Base-by-base conservation (phyloP, 2,888 invertebrate genomes). In the Pseudoips prasinana region DNA sequence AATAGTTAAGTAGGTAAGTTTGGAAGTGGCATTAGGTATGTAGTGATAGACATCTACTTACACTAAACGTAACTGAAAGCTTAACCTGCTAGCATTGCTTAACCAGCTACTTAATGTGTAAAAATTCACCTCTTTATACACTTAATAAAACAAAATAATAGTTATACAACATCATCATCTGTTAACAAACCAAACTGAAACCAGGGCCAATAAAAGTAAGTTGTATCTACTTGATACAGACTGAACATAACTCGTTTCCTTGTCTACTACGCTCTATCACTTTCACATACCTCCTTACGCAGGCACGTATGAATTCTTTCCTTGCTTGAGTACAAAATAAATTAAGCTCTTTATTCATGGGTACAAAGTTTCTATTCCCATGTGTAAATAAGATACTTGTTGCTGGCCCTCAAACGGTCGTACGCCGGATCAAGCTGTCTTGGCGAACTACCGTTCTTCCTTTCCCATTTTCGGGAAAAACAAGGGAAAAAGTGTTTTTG, bases 391-490 rank as follows among this genome's bases (percentile, higher is more conserved):
- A 39, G 46, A 59, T 70, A 85, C 84, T 83, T 85, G 85, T 85
- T 85, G 84, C 84, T 84, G 79, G 64, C 71, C 71, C 72, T 68
- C 57, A 66, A 71, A 68, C 65, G 70, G 64, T 62, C 69, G 65
- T 65, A 59, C 63, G 58, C 71, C 71, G 78, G 83, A 83, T 83
- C 84, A 80, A 84, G 82, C 77, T 83, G 84, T 83, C 82, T 81
- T 73, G 69, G 64, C 70, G 71, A 76, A 74, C 78, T 75, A 76
- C 73, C 63, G 59, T 68, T 77, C 72, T 75, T 75, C 73, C 73
- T 74, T 74, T 71, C 72, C 72, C 64, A 72, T 79, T 81, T 76
- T 73, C 59, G 56, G 64, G 56, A 64, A 69, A 76, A 81, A 81
- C 74, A 79, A 76, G 70, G 69, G 72, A 68, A 75, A 20, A 83